Evolutionary conservation across 2,113 vertebrate species (phyloP).

Genomic region (Salvelinus sp.): DNA sequence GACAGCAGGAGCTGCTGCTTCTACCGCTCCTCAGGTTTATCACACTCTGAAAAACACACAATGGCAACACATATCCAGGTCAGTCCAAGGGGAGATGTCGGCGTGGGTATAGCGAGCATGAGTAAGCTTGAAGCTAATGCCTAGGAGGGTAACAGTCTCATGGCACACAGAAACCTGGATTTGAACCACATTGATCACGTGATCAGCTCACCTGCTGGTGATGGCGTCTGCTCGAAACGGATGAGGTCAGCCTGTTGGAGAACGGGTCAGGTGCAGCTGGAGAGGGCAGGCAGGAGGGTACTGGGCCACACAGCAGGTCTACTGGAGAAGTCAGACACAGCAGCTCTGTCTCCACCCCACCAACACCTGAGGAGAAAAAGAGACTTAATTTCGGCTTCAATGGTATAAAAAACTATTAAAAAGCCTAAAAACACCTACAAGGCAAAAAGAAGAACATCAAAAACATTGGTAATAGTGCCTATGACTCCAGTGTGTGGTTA

Average conservation of each 20-base stretch:
- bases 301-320: slow-evolving; percentile 92
- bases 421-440: too few species aligned
- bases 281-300: slow-evolving; percentile 92
- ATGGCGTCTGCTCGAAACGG: slow-evolving; percentile 79
- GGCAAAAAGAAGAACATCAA: too few species aligned
- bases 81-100: background rate
- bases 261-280: slow-evolving; percentile 89
- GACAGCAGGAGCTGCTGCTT: background rate
- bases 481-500: background rate
- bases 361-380: slow-evolving; percentile 62
- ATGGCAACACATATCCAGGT: background rate
- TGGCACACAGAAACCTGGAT: too few species aligned
- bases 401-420: too few species aligned
- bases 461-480: too few species aligned
- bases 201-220: slow-evolving; percentile 45
- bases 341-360: slow-evolving; percentile 79
- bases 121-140: too few species aligned
- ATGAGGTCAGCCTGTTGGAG: slow-evolving; percentile 84
- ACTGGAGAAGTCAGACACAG: slow-evolving; percentile 81
- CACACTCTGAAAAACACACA: slow-evolving; percentile 39
- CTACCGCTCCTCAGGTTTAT: background rate
- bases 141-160: too few species aligned
- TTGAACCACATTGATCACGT: too few species aligned
- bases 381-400: background rate
- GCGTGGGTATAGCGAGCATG: too few species aligned